Evolutionary conservation across 30 jellyfish, hydroid and myxozoan genomes (phyloP).

Genomic region (Rhopilema esculentum): DNA sequence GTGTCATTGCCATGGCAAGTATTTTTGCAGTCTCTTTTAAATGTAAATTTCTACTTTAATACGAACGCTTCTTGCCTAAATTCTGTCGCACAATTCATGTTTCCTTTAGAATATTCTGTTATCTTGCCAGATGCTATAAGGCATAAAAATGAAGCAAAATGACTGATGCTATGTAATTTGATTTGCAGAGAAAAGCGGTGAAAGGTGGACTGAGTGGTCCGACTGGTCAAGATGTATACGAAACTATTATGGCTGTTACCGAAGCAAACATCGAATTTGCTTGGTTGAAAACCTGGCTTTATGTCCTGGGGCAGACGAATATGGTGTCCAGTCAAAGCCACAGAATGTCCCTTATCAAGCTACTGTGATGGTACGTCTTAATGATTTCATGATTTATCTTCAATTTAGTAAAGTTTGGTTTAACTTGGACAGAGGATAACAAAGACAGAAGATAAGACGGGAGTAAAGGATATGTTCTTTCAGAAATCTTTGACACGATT

Average conservation of each 20-base stretch:
- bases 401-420: background rate
- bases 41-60: too few relatives aligned
- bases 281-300: constrained; percentile 29
- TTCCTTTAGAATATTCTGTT: too few relatives aligned
- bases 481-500: too few relatives aligned
- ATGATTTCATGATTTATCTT: background rate
- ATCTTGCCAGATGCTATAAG: too few relatives aligned
- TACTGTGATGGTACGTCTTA: constrained; percentile 27
- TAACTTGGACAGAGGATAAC: too few relatives aligned
- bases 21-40: too few relatives aligned
- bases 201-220: constrained; percentile 58
- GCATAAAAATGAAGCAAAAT: too few relatives aligned
- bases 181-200: constrained; percentile 46
- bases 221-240: constrained; percentile 53
- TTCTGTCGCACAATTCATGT: too few relatives aligned
- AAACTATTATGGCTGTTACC: constrained; percentile 36
- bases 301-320: constrained; percentile 70
- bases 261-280: constrained; percentile 63
- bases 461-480: too few relatives aligned
- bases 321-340: constrained; percentile 51
- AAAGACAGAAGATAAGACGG: too few relatives aligned
- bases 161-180: background rate
- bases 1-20: constrained; percentile 77
- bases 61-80: too few relatives aligned
- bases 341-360: constrained; percentile 43